Conservation (phyloP, 2,113 vertebrate genomes). For the Physeter macrocephalus region DNA sequence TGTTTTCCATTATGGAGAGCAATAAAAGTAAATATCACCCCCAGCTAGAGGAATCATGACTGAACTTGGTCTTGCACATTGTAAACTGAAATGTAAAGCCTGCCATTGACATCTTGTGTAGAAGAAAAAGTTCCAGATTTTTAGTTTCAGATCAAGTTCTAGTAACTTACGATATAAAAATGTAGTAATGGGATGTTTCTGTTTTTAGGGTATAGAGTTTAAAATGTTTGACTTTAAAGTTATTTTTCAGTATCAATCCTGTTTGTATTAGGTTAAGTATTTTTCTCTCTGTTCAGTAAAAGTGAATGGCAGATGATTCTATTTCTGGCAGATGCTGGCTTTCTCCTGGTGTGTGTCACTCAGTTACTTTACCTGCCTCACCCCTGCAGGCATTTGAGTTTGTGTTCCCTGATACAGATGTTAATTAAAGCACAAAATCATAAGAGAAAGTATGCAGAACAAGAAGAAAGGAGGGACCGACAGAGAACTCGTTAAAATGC, state of each 20-base stretch:
- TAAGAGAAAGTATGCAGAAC: not conserved
- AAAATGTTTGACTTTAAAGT: not conserved
- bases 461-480: not conserved
- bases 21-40: not conserved
- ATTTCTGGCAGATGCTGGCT: not conserved
- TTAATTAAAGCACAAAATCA: not conserved
- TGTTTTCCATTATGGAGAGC: not conserved
- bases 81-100: not conserved
- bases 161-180: not conserved
- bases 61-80: not conserved
- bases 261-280: not conserved
- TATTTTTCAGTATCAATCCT: not conserved
- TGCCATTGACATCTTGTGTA: not conserved
- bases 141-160: not conserved
- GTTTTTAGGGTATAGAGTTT: not conserved
- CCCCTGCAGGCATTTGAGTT: not conserved
- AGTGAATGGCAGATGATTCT: not conserved
- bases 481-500: not conserved
- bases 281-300: not conserved
- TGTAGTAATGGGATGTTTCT: not conserved
- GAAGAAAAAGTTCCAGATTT: not conserved
- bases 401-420: not conserved
- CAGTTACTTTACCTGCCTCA: not conserved
- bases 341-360: not conserved
- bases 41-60: not conserved